phyloP scores from a whole-genome alignment of 30 jellyfish, hydroid and myxozoan species.

The Catostylus mosaicus region DNA sequence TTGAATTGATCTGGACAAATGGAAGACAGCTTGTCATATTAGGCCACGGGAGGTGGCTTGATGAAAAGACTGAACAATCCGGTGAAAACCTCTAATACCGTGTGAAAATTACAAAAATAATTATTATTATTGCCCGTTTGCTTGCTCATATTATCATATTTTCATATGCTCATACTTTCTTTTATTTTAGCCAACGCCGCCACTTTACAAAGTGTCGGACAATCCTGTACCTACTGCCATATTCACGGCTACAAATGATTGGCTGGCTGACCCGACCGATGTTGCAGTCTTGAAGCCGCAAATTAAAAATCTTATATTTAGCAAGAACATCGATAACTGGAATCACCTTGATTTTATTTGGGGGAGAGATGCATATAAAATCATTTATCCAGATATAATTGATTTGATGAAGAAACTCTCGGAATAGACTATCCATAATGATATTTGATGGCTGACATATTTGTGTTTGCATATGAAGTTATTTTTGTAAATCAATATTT shows the following conservation, averaged over 20 bases:
- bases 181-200: slow-evolving; percentile 68
- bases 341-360: slow-evolving; percentile 92
- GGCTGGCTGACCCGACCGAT: slow-evolving; percentile 96
- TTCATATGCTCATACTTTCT: background rate
- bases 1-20: too few species aligned
- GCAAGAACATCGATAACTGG: slow-evolving; percentile 70
- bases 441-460: too few species aligned
- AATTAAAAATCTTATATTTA: slow-evolving; percentile 40
- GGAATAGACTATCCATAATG: too few species aligned
- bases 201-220: slow-evolving; percentile 63
- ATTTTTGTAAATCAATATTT: too few species aligned
- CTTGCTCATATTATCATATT: background rate
- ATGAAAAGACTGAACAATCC: too few species aligned
- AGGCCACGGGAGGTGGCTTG: too few species aligned
- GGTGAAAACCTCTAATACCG: too few species aligned
- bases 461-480: too few species aligned
- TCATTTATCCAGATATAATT: slow-evolving; percentile 73
- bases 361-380: slow-evolving; percentile 81
- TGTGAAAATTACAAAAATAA: too few species aligned
- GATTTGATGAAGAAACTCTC: slow-evolving; percentile 48
- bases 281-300: slow-evolving; percentile 59
- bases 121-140: too few species aligned
- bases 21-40: too few species aligned
- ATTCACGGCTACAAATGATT: slow-evolving; percentile 76
- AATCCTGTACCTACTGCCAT: slow-evolving; percentile 79